Evolutionary conservation across 2,888 invertebrate species (phyloP).

Genomic region (Netelia melanura): DNA sequence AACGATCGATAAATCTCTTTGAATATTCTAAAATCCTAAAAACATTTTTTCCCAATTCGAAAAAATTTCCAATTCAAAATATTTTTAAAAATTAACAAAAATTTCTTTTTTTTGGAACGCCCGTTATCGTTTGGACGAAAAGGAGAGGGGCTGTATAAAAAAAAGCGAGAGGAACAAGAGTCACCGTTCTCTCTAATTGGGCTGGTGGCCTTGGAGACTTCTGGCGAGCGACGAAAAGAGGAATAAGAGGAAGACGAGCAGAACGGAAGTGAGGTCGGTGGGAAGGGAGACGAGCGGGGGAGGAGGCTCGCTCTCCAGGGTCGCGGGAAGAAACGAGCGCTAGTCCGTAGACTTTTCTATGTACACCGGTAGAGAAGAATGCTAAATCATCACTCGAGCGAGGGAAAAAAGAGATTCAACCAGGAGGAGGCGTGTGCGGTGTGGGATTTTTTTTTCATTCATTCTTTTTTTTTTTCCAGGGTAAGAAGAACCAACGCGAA

Average conservation of each 20-base stretch:
- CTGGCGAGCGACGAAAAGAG: slow-evolving; percentile 42
- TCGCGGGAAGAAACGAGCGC: slow-evolving; percentile 60
- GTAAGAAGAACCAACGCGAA: slow-evolving; percentile 56
- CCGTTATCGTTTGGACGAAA: slow-evolving; percentile 26
- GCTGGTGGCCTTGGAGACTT: slow-evolving; percentile 63
- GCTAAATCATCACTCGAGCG: slow-evolving; percentile 66
- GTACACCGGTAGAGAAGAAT: slow-evolving; percentile 56
- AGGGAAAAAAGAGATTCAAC: slow-evolving; percentile 42
- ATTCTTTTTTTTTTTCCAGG: slow-evolving; percentile 41
- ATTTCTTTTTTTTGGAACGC: not conserved
- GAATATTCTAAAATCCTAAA: not conserved
- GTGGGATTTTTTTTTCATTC: slow-evolving; percentile 40
- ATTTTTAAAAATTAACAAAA: too few species aligned
- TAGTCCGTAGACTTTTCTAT: slow-evolving; percentile 46
- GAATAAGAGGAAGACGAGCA: slow-evolving; percentile 26
- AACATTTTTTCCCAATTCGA: too few species aligned
- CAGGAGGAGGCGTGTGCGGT: slow-evolving; percentile 38
- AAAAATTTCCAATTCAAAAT: not conserved
- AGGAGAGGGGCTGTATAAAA: slow-evolving; percentile 25
- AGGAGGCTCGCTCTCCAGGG: slow-evolving; percentile 29
- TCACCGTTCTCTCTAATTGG: slow-evolving; percentile 67
- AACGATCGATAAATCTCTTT: not conserved
- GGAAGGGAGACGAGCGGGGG: slow-evolving; percentile 41
- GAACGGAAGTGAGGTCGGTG: slow-evolving; percentile 53
- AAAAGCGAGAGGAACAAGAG: slow-evolving; percentile 41